Evolutionary conservation across 2,888 invertebrate species (phyloP).

Genomic region (Tachina fera): DNA sequence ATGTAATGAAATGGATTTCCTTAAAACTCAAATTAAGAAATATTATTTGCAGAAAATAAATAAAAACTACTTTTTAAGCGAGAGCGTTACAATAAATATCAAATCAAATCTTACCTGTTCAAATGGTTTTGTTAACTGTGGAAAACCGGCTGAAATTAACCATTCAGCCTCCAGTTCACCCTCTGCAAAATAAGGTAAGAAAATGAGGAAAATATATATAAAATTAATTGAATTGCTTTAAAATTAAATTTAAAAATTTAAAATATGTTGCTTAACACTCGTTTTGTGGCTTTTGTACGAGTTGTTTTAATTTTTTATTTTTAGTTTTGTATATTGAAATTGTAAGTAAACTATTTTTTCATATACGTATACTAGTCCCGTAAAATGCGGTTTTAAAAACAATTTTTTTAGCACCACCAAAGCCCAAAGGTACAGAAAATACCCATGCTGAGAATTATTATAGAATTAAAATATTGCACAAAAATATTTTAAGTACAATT

Average conservation of each 20-base stretch:
- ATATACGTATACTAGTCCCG: no score
- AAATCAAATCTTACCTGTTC: slow-evolving; percentile 79
- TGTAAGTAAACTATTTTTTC: no score
- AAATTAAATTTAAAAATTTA: neutral
- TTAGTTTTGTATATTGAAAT: no score
- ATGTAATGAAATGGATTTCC: neutral
- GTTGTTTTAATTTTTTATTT: no score
- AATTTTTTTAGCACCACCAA: no score
- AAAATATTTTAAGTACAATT: no score
- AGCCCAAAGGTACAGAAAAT: no score
- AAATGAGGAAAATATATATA: slow-evolving; percentile 24
- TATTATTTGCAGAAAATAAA: slow-evolving; percentile 1
- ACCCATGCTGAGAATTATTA: no score
- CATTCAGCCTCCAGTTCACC: slow-evolving; percentile 85
- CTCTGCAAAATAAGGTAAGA: slow-evolving; percentile 79
- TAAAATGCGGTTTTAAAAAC: no score
- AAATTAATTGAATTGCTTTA: neutral
- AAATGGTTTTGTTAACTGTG: slow-evolving; percentile 84
- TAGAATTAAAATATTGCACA: no score
- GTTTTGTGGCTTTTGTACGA: no score
- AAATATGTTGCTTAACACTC: neutral
- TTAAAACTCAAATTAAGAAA: slow-evolving; percentile 33
- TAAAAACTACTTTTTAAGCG: slow-evolving; percentile 4
- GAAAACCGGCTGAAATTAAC: slow-evolving; percentile 84
- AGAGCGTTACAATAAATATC: neutral